These are phyloP conservation scores for Mormyrops attenuatus DNA, from an alignment of 2,797 vertebrate genomes.

Conservation along the genomic window DNA sequence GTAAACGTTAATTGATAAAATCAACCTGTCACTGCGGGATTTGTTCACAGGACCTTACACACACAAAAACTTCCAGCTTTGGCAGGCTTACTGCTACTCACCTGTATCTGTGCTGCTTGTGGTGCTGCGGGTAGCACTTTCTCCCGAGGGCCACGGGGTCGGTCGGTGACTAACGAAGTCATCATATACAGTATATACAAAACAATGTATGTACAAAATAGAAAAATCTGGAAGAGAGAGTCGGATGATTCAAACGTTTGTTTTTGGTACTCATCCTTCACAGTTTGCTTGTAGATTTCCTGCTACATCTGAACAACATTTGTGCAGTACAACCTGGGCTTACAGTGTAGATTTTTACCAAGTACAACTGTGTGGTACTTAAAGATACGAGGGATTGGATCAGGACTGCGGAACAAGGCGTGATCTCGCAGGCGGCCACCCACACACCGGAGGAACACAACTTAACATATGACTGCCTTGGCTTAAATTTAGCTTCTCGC, in stretches of 20 bases:
- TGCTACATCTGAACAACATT: neutral
- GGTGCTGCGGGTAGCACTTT: slow-evolving; percentile 70
- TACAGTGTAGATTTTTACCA: neutral
- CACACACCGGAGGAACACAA: slow-evolving; percentile 56
- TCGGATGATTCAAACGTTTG: neutral
- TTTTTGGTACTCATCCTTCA: neutral
- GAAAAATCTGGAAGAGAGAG: slow-evolving; percentile 78
- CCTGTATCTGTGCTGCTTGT: slow-evolving; percentile 85
- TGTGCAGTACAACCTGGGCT: neutral
- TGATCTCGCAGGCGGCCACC: slow-evolving; percentile 38
- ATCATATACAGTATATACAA: slow-evolving; percentile 99
- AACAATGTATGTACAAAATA: slow-evolving; percentile 99
- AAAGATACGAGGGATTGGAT: neutral
- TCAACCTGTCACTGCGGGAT: neutral
- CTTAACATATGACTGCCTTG: slow-evolving; percentile 49
- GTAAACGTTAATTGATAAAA: neutral
- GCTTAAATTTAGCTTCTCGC: slow-evolving; percentile 68
- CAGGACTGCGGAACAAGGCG: neutral
- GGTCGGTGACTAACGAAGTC: slow-evolving; percentile 92
- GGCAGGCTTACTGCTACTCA: slow-evolving; percentile 46
- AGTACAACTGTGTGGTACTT: neutral
- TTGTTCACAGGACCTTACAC: neutral
- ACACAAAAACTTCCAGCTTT: neutral
- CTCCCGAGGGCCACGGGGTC: slow-evolving; percentile 81
- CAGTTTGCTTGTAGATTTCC: neutral